Conservation (phyloP, 2,888 invertebrate species). For the Apamea anceps region DNA sequence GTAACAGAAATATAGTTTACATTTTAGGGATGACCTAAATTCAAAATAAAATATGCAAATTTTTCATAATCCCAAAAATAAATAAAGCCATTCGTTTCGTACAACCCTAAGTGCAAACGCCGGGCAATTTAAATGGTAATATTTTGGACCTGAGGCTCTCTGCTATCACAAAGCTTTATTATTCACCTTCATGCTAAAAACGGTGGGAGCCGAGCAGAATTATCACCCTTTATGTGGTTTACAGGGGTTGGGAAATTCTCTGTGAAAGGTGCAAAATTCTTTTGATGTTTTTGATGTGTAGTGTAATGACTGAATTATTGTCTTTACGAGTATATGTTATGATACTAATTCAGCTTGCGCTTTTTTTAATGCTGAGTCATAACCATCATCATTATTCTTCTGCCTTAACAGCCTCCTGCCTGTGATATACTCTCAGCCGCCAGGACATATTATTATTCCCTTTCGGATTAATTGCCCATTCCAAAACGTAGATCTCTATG, state of each 20-base stretch:
- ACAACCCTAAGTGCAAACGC: constrained; percentile 60
- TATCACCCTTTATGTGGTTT: constrained; percentile 34
- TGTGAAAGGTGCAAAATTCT: background rate
- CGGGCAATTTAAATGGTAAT: constrained; percentile 80
- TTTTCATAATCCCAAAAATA: constrained; percentile 11
- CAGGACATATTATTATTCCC: too few species aligned
- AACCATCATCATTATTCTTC: too few species aligned
- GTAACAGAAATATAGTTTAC: background rate
- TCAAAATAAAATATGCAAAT: background rate
- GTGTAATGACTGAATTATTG: too few species aligned
- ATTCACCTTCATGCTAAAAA: constrained; percentile 53
- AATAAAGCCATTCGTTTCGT: constrained; percentile 18
- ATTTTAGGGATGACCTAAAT: background rate
- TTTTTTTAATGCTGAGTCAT: too few species aligned
- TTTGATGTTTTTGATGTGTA: background rate
- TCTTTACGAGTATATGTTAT: too few species aligned
- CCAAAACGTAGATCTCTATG: too few species aligned
- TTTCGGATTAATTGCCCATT: too few species aligned
- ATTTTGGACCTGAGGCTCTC: constrained; percentile 61
- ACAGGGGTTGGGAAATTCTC: constrained; percentile 10
- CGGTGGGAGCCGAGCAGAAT: constrained; percentile 34
- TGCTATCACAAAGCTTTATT: constrained; percentile 59
- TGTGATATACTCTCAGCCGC: too few species aligned
- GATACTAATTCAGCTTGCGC: too few species aligned
- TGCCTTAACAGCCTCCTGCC: too few species aligned